Evolutionary conservation across 2,113 vertebrate genomes (phyloP).

Genomic region (Phalacrocorax pelagicus): DNA sequence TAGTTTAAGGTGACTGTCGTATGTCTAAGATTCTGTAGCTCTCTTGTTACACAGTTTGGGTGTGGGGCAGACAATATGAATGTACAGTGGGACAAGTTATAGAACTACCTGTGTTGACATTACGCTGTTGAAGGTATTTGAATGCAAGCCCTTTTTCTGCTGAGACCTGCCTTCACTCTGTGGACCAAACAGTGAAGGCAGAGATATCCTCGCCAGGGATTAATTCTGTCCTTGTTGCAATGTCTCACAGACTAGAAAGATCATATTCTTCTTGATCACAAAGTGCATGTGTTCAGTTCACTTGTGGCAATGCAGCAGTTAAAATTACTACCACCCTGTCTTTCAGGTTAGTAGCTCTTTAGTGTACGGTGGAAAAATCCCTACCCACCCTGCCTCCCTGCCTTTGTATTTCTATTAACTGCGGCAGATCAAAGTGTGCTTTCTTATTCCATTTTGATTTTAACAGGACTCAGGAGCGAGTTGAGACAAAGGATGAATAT

Average conservation of each 20-base stretch:
- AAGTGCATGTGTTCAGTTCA: not conserved
- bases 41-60: not conserved
- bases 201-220: not conserved
- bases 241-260: not conserved
- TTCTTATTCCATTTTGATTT: not conserved
- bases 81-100: not conserved
- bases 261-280: not conserved
- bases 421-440: not conserved
- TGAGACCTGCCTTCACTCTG: not conserved
- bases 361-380: not conserved
- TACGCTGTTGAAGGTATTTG: not conserved
- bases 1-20: not conserved
- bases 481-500: not conserved
- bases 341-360: not conserved
- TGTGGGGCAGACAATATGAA: not conserved
- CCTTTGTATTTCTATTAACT: not conserved
- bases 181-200: not conserved
- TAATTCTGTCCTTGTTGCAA: not conserved
- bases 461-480: not conserved
- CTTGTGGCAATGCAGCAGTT: not conserved
- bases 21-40: not conserved
- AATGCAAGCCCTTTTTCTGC: not conserved
- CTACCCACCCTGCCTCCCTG: not conserved
- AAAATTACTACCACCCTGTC: not conserved
- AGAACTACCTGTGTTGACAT: not conserved